Evolutionary conservation across 2,797 vertebrate genomes (phyloP), one percentile per base, ranked within the genome.

Genomic region (Morus bassanus): DNA sequence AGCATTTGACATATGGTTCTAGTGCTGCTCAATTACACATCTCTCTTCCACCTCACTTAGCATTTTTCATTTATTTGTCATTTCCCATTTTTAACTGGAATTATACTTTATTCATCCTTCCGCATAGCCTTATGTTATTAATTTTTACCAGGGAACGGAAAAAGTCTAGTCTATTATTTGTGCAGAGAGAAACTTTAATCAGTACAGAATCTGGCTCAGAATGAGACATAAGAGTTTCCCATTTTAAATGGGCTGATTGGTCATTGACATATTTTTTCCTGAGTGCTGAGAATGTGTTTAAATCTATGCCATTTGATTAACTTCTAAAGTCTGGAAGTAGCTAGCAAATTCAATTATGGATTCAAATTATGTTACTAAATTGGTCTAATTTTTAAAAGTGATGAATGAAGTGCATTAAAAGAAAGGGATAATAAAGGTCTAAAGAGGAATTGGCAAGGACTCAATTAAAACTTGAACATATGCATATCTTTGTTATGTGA

Each of bases 291-390:
- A 98, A 94, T 83, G 83, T 97, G 61, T 89, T 97, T 96, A 96
- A 97, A 93, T 93, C 74, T 89, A 51, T 92, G 95, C 31, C 81
- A 88, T 95, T 97, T 97, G 96, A 98, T 98, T 98, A 98, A 98
- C 96, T 98, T 97, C 91, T 96, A 89, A 96, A 97, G 93, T 88
- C 91, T 94, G 90, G 97, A 89, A 97, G 92, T 92, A 96, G 93
- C 91, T 97, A 95, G 97, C 81, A 98, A 97, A 98, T 98, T 98
- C 97, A 98, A 98, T 98, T 98, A 98, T 95, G 91, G 92, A 97
- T 97, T 97, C 92, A 98, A 98, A 98, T 98, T 97, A 98, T 90
- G 91, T 95, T 96, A 96, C 93, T 96, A 97, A 98, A 98, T 97
- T 97, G 97, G 91, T 93, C 96, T 97, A 97, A 97, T 98, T 97